phyloP scores from a whole-genome alignment of 2,888 invertebrate species.

The Hypolimnas misippus region DNA sequence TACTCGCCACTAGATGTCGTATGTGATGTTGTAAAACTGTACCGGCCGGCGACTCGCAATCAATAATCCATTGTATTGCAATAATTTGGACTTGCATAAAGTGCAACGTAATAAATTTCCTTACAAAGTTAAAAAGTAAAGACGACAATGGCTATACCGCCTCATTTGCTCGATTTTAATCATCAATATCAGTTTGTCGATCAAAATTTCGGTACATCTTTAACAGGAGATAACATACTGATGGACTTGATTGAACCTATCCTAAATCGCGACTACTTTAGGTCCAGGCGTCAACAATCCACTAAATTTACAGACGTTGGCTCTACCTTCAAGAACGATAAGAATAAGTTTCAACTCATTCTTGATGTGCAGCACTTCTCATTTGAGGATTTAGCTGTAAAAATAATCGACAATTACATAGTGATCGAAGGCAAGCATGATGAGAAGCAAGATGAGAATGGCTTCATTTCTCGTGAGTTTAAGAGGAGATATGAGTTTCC shows the following conservation, averaged over 20 bases:
- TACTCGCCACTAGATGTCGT: constrained; percentile 55
- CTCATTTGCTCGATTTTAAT: constrained; percentile 53
- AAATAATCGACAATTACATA: constrained; percentile 86
- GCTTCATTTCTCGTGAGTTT: constrained; percentile 88
- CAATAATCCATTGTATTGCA: constrained; percentile 39
- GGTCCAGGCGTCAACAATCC: constrained; percentile 66
- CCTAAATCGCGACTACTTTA: constrained; percentile 59
- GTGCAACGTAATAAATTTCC: too few relatives aligned
- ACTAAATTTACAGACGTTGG: constrained; percentile 70
- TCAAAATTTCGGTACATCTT: constrained; percentile 72
- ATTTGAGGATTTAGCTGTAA: constrained; percentile 89
- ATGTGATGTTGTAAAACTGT: constrained; percentile 53
- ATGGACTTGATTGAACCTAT: constrained; percentile 55
- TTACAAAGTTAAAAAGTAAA: too few relatives aligned
- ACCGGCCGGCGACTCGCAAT: constrained; percentile 47
- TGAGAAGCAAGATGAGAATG: constrained; percentile 89
- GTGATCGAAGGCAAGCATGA: constrained; percentile 90
- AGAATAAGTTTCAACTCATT: constrained; percentile 85
- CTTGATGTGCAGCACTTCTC: constrained; percentile 89
- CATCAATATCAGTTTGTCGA: constrained; percentile 64
- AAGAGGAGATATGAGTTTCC: constrained; percentile 88
- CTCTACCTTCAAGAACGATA: constrained; percentile 75
- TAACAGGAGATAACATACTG: constrained; percentile 71
- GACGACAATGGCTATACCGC: constrained; percentile 56
- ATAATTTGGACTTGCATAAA: too few relatives aligned